These are phyloP conservation scores for Erpobdella octoculata DNA, from an alignment of 2,888 invertebrate species.

Conservation along the genomic window DNA sequence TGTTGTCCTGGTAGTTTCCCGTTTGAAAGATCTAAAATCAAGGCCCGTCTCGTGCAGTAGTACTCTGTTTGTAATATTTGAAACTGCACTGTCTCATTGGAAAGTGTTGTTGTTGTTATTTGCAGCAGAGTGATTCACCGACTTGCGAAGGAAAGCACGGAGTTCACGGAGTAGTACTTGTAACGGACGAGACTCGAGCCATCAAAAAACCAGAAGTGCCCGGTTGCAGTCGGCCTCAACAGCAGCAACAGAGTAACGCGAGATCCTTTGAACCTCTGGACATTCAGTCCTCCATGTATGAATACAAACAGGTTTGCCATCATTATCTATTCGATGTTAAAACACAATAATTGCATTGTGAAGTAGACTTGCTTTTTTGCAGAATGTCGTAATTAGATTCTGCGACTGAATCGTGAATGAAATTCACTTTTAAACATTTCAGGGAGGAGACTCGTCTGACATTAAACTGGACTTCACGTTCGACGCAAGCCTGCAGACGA, in stretches of 20 bases:
- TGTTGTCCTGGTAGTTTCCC: too few species aligned
- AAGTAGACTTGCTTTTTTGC: background rate
- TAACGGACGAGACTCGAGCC: slow-evolving; percentile 16
- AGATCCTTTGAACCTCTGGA: slow-evolving; percentile 12
- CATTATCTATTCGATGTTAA: too few species aligned
- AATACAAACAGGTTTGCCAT: slow-evolving; percentile 18
- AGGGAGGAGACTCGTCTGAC: slow-evolving; percentile 58
- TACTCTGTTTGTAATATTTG: too few species aligned
- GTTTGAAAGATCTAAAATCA: too few species aligned
- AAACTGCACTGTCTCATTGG: background rate
- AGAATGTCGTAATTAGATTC: background rate
- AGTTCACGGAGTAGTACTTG: background rate
- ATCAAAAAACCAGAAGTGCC: slow-evolving; percentile 27
- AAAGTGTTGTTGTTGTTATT: background rate
- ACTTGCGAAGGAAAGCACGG: background rate
- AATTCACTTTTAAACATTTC: background rate
- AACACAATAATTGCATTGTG: background rate
- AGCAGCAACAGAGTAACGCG: background rate
- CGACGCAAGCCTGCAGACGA: slow-evolving; percentile 59
- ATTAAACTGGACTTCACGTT: slow-evolving; percentile 86
- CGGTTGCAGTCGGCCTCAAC: background rate
- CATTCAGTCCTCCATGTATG: slow-evolving; percentile 15
- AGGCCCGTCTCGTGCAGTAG: too few species aligned
- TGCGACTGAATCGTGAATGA: background rate
- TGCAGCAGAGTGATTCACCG: background rate